Percentiles rank a stretch among this genome's conserved stretches.
Evolutionary conservation across 2,113 vertebrate genomes (phyloP).

Genomic region (Calypte anna): DNA sequence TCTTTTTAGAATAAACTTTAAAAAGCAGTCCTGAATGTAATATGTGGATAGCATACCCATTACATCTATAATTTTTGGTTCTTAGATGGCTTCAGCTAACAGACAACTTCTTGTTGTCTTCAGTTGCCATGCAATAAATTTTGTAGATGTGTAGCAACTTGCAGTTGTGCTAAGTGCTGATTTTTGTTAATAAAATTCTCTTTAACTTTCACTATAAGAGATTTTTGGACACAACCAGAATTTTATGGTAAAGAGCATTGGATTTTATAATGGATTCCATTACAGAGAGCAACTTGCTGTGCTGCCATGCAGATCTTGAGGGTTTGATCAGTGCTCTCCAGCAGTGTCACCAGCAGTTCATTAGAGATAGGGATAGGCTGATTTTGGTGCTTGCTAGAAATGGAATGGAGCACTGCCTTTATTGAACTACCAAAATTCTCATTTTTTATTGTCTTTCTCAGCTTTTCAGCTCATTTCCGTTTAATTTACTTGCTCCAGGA

Average conservation of each 20-base stretch:
- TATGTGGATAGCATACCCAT: neutral
- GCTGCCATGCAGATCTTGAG: neutral
- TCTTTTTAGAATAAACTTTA: neutral
- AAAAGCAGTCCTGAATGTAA: neutral
- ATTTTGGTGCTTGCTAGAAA: neutral
- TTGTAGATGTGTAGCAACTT: neutral
- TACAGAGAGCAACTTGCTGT: neutral
- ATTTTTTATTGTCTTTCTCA: neutral
- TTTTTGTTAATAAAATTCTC: conserved; percentile 37
- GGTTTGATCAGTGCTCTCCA: neutral
- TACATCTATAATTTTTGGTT: neutral
- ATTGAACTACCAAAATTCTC: neutral
- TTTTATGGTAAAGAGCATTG: neutral
- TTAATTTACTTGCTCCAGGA: neutral
- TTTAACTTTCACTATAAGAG: neutral
- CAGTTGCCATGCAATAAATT: neutral
- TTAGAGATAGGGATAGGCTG: neutral
- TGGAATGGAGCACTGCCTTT: neutral
- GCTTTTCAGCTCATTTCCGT: neutral
- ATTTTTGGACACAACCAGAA: neutral
- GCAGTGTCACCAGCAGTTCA: neutral
- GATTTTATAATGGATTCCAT: conserved; percentile 9
- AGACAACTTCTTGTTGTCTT: neutral
- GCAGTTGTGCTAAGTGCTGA: neutral
- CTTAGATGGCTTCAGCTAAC: neutral